Evolutionary conservation across 2,888 invertebrate species (phyloP), one percentile per base, ranked within the genome.

Genomic region (Eupelmus urozonus): DNA sequence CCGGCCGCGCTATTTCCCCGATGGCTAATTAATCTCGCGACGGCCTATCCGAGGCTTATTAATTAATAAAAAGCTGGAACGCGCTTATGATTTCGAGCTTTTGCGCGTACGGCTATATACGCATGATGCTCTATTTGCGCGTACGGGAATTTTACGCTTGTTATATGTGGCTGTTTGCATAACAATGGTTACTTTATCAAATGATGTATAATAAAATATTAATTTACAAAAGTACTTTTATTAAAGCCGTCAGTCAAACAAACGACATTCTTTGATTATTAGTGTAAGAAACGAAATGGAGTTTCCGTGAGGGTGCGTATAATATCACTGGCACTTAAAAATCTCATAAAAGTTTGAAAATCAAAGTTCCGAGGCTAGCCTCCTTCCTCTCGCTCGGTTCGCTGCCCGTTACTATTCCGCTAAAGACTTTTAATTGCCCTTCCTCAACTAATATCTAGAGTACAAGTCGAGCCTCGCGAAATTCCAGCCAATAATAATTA

Each of bases 401-500:
- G n/a, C n/a, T 51, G 57, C 42, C 42, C 13, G 40, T 62, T 29
- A 25, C 62, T 60, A 62, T 62, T 62, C 42, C 23, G 13, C 42
- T 11, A 42, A 20, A 20, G 62, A 62, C 62, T 62, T 62, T 62
- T 62, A 62, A 62, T 62, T 62, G 62, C 42, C 42, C 42, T 62
- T 62, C 42, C 13, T 16, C 42, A 20, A 42, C 62, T 62, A 40
- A 62, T 42, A 62, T 62, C 23, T 23, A 59, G 1, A n/a, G n/a
- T n/a, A n/a, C 45, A 20, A 23, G 23, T 62, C 60, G 34, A n/a
- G 34, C 9, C 11, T 18, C 13, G 55, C 13, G 20, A 63, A 63
- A 16, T 45, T 18, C 34, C 18, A 27, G 51, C 51, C 57, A 42
- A 70, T 70, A 42, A 70, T 70, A 59, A 45, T 70, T 57, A 18